These are phyloP conservation scores for Porphyrio hochstetteri DNA, from an alignment of 2,113 vertebrate genomes.

Conservation along the genomic window DNA sequence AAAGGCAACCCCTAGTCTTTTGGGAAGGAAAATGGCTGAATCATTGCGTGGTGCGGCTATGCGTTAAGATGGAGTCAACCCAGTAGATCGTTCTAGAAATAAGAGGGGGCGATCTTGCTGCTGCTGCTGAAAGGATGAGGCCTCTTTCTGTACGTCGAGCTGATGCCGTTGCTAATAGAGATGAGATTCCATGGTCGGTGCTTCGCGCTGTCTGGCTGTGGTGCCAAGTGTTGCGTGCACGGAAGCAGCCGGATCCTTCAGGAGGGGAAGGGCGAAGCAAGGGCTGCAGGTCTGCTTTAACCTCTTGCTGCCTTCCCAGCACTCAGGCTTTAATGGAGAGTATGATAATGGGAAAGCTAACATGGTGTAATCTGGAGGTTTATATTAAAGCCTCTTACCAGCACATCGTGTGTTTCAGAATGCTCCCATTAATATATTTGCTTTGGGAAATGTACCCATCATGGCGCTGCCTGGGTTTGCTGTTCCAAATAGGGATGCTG, in stretches of 20 bases:
- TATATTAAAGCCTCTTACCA: constrained; percentile 51
- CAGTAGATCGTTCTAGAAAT: neutral
- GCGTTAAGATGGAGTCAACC: constrained; percentile 47
- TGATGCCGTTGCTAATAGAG: neutral
- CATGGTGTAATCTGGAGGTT: constrained; percentile 42
- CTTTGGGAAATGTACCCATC: neutral
- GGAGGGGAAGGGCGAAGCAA: neutral
- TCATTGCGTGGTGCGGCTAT: neutral
- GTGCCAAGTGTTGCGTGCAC: neutral
- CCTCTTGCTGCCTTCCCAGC: neutral
- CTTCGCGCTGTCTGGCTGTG: neutral
- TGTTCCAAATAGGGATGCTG: neutral
- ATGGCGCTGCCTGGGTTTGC: neutral
- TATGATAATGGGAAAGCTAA: constrained; percentile 13
- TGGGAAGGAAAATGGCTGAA: constrained; percentile 41
- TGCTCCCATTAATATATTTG: neutral
- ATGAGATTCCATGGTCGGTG: neutral
- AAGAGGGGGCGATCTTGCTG: neutral
- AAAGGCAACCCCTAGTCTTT: neutral
- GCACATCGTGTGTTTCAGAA: neutral
- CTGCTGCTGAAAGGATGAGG: neutral
- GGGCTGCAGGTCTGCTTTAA: neutral
- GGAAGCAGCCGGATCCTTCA: neutral
- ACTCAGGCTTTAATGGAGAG: neutral
- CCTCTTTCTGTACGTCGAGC: neutral